Conservation (phyloP, 1,140 invertebrate species). For the Zaprionus tsacasi region DNA sequence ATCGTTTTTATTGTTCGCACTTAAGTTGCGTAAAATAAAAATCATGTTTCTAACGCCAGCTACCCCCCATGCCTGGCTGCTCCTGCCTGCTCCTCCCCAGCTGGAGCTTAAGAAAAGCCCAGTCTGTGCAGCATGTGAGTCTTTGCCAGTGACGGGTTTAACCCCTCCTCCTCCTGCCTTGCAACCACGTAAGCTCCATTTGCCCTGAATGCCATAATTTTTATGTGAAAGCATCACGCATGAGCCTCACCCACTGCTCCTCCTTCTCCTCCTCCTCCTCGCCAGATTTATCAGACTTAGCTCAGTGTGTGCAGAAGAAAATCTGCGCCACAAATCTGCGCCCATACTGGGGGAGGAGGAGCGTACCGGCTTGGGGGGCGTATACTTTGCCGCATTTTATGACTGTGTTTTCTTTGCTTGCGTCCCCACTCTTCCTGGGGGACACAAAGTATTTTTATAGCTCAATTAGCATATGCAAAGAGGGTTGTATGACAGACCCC, state of each 20-base stretch:
- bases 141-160: conserved; percentile 29
- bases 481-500: conserved; percentile 24
- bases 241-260: conserved; percentile 22
- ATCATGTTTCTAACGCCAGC: conserved; percentile 81
- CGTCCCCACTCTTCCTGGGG: conserved; percentile 4
- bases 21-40: conserved; percentile 84
- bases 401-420: conserved; percentile 58
- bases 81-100: background rate
- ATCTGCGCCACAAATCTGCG: conserved; percentile 60
- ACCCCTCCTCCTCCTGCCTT: background rate
- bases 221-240: conserved; percentile 83
- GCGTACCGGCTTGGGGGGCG: background rate
- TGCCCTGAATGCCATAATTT: conserved; percentile 80
- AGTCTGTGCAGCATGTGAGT: conserved; percentile 49
- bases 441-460: conserved; percentile 79
- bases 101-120: conserved; percentile 38
- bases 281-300: conserved; percentile 72
- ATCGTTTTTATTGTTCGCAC: conserved; percentile 84
- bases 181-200: conserved; percentile 70
- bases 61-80: background rate
- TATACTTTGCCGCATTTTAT: conserved; percentile 53
- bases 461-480: conserved; percentile 78
- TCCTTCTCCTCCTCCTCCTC: background rate
- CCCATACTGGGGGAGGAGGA: background rate
- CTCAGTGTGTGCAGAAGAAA: conserved; percentile 49